phyloP scores from a whole-genome alignment of 92 coral and sea anemone species.

The Pocillopora meandrina region DNA sequence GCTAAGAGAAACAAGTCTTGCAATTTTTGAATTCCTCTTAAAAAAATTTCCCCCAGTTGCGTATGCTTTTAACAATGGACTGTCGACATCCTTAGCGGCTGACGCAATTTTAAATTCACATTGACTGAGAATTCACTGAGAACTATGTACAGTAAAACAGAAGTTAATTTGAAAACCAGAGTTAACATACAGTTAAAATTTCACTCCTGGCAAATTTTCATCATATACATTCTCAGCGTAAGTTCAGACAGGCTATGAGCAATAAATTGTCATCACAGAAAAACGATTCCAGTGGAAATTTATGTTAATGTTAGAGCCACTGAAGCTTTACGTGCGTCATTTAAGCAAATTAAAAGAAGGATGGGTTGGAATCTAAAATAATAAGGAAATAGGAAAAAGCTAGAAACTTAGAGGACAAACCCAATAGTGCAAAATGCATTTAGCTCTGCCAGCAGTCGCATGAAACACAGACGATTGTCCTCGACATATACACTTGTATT shows the following conservation, averaged over 20 bases:
- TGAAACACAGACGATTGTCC: slow-evolving; percentile 52
- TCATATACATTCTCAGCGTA: slow-evolving; percentile 15
- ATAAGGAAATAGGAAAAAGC: background rate
- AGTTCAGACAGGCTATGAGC: too few relatives aligned
- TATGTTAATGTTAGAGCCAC: background rate
- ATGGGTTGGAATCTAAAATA: background rate
- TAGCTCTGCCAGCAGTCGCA: slow-evolving; percentile 7
- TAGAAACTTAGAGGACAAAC: slow-evolving; percentile 61
- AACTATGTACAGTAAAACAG: background rate
- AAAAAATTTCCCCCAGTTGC: background rate
- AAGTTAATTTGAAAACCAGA: background rate
- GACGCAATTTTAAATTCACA: slow-evolving; percentile 19
- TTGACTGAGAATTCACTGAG: background rate
- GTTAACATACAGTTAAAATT: background rate
- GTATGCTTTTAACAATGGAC: background rate
- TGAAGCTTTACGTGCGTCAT: slow-evolving; percentile 15
- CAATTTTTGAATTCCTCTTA: background rate
- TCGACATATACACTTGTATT: slow-evolving; percentile 60
- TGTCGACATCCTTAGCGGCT: slow-evolving; percentile 5
- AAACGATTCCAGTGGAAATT: background rate
- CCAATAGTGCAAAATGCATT: slow-evolving; percentile 78
- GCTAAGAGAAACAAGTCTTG: background rate
- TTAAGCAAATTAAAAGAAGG: slow-evolving; percentile 5
- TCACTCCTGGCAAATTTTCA: slow-evolving; percentile 24
- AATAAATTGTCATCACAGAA: background rate